Evolutionary conservation across 2,888 invertebrate species (phyloP), one percentile per base, ranked within the genome.

Genomic region (Strigamia crassipes): DNA sequence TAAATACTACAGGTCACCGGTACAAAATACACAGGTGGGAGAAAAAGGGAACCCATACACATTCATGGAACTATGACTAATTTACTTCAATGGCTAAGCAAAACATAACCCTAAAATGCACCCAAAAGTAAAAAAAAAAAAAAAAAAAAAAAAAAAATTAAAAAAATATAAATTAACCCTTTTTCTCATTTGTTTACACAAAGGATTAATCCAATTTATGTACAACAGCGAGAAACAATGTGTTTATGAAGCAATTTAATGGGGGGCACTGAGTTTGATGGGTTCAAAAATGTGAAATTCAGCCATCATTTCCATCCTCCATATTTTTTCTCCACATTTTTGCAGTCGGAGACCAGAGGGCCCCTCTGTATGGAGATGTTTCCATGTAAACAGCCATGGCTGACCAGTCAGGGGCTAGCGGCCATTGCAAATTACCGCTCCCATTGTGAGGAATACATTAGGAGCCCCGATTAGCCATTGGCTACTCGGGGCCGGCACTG

Each of bases 321-420:
- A 73, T 10, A 12, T 13, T 27, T 73, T 31, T 73, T 73, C 23
- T 31, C 21, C 51, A 66, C 23, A 66, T 66, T 66, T 66, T 21
- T 23, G 23, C 4, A 12, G 31, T 73, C 73, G 73, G 61, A 73
- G 73, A 73, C 73, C 73, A 73, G 73, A 73, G 73, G 73, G 73
- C 73, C 73, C 73, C 73, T 31, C 73, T 73, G 73, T 73, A 23
- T 73, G 73, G 73, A 73, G 73, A 23, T 73, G 73, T 73, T 73
- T 73, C 73, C 27, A 31, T 73, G 73, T 73, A 73, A 73, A 73
- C 73, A 73, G 23, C 15, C 73, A 73, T 73, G 73, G 73, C 73
- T 73, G 73, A 73, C 73, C 73, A 73, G 73, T 73, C 73, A 73
- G 73, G 73, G 73, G 73, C 73, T 73, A 73, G 73, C 73, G 73